A percentile compares a stretch with the other conserved stretches of the same genome.
phyloP scores from a whole-genome alignment of 2,113 vertebrate species.

The Vidua macroura region DNA sequence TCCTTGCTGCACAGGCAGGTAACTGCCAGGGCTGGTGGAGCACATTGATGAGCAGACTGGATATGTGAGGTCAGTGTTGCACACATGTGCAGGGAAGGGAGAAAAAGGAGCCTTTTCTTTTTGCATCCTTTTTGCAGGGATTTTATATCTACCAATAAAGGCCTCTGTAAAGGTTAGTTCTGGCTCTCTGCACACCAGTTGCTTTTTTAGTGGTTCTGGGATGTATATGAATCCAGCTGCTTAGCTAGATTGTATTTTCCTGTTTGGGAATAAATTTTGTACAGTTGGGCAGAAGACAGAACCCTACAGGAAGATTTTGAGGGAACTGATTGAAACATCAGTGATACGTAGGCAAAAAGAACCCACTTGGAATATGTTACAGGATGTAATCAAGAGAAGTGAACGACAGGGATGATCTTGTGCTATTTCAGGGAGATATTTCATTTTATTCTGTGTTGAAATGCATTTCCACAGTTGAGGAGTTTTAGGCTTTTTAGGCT shows the following conservation, averaged over 20 bases:
- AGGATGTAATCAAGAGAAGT: neutral
- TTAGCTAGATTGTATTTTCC: neutral
- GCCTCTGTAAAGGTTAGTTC: neutral
- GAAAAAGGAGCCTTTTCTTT: neutral
- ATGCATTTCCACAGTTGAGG: neutral
- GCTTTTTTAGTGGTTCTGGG: neutral
- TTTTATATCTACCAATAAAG: neutral
- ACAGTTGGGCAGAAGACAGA: neutral
- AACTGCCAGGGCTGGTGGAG: neutral
- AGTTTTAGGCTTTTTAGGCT: neutral
- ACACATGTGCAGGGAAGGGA: neutral
- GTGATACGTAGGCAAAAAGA: neutral
- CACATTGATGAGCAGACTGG: neutral
- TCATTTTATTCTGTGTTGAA: neutral
- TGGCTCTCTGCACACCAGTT: neutral
- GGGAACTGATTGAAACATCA: neutral
- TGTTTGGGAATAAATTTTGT: neutral
- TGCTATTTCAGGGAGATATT: neutral
- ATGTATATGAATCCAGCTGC: neutral
- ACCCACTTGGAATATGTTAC: neutral
- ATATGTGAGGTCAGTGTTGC: accelerated
- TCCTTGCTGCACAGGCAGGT: neutral
- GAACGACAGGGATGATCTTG: neutral
- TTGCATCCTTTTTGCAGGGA: neutral
- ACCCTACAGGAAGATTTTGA: neutral